Evolutionary conservation across 2,797 vertebrate species (phyloP).

Genomic region (Sternotherus odoratus): DNA sequence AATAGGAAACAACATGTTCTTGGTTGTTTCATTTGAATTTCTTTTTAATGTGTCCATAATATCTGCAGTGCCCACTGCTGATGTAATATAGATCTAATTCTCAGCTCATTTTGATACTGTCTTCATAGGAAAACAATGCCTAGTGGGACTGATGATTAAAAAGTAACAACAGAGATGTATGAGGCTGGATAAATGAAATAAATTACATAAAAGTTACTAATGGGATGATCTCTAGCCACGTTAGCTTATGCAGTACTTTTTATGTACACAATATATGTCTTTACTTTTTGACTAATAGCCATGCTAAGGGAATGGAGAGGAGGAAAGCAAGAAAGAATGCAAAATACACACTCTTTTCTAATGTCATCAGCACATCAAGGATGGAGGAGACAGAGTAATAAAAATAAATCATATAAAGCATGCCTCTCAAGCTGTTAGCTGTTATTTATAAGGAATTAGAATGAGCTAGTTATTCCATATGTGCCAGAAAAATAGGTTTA

Average conservation of each 20-base stretch:
- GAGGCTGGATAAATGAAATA: constrained; percentile 60
- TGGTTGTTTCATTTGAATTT: constrained; percentile 69
- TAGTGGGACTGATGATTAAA: constrained; percentile 77
- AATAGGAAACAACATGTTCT: constrained; percentile 46
- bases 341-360: neutral
- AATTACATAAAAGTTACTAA: constrained; percentile 54
- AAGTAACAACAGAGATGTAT: constrained; percentile 61
- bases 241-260: constrained; percentile 53
- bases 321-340: constrained; percentile 16
- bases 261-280: constrained; percentile 24
- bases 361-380: constrained; percentile 29
- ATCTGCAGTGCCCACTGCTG: constrained; percentile 65
- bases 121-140: constrained; percentile 68
- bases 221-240: constrained; percentile 46
- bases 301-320: neutral
- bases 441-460: constrained; percentile 73
- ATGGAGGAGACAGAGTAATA: constrained; percentile 38
- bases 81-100: constrained; percentile 73
- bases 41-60: constrained; percentile 73
- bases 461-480: constrained; percentile 63
- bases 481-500: constrained; percentile 47
- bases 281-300: constrained; percentile 30
- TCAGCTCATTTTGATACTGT: constrained; percentile 73
- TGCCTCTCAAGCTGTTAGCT: constrained; percentile 66
- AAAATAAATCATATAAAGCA: constrained; percentile 42